Base-by-base conservation (phyloP, 1,140 invertebrate genomes). In the Scaptodrosophila lebanonensis region DNA sequence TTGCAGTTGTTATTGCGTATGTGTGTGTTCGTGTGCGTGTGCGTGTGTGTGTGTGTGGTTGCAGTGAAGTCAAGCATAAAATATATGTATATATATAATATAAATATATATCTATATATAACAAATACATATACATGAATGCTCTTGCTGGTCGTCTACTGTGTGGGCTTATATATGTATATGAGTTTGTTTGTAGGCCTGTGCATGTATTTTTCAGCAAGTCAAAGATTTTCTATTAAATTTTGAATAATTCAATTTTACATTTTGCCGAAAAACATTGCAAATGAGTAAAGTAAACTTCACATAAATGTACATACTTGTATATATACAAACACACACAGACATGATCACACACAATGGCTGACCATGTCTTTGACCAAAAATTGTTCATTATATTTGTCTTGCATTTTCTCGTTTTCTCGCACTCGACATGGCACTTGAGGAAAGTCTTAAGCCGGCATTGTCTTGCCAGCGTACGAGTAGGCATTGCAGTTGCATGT, bases 241-340 rank as follows among this genome's bases (percentile, higher is more conserved):
- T 75, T 79, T 79, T 79, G 83, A 79, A 79, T 79, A 79, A 79
- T 79, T 79, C 69, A 75, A 79, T 79, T 79, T 79, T 79, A 79
- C 75, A 79, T 79, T 82, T 73, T 79, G 60, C 69, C 76, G n/a
- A 69, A 79, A 82, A 82, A 79, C 69, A 79, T 70, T 57, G 76
- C 69, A 79, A 79, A 79, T 79, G 75, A 79, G 75, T 83, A 82
- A 70, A 82, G 69, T 73, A 79, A 79, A 73, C 75, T 38, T n/a
- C n/a, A n/a, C n/a, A n/a, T n/a, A n/a, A n/a, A n/a, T n/a, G n/a
- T n/a, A n/a, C n/a, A n/a, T n/a, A n/a, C n/a, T n/a, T n/a, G n/a
- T n/a, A n/a, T n/a, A n/a, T n/a, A n/a, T n/a, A n/a, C n/a, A n/a
- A 58, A 35, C 39, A 51, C 51, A 56, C 48, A 52, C 48, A 57